phyloP scores from a whole-genome alignment of 2,888 invertebrate genomes.

The Drosophila eohydei region DNA sequence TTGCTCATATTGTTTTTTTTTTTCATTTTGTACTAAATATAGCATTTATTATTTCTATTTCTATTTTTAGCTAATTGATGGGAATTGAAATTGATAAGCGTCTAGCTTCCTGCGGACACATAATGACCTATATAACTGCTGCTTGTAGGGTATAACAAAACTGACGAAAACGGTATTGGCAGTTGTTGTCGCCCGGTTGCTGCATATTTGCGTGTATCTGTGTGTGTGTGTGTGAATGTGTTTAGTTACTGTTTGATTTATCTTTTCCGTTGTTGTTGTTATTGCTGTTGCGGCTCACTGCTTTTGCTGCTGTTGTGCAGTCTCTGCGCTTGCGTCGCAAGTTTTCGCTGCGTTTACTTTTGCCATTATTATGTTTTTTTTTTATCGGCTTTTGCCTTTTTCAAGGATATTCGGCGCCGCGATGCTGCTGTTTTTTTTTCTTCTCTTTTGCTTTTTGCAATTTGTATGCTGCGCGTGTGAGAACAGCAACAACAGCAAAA shows the following conservation, averaged over 20 bases:
- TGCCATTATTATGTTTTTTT: slow-evolving; percentile 47
- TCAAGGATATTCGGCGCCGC: slow-evolving; percentile 79
- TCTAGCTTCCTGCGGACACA: background rate
- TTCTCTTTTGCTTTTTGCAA: slow-evolving; percentile 40
- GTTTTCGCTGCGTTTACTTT: slow-evolving; percentile 53
- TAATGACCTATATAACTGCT: slow-evolving; percentile 8
- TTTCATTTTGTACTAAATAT: background rate
- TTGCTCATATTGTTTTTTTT: background rate
- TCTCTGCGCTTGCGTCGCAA: slow-evolving; percentile 61
- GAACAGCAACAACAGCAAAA: slow-evolving; percentile 39
- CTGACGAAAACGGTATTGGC: slow-evolving; percentile 35
- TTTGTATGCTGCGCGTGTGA: slow-evolving; percentile 76
- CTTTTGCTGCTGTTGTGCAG: slow-evolving; percentile 48
- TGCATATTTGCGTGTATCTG: slow-evolving; percentile 41
- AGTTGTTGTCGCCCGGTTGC: slow-evolving; percentile 44
- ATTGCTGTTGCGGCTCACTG: slow-evolving; percentile 10
- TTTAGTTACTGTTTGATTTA: slow-evolving; percentile 80
- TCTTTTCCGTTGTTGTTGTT: slow-evolving; percentile 72
- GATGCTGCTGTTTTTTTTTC: slow-evolving; percentile 6
- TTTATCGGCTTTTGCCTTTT: slow-evolving; percentile 69
- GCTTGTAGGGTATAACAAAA: slow-evolving; percentile 33
- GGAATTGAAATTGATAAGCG: background rate
- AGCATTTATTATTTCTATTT: background rate
- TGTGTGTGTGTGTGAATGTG: slow-evolving; percentile 50
- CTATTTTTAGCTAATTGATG: background rate